A percentile compares a stretch with the other conserved stretches of the same genome.
Evolutionary conservation across 2,888 invertebrate species (phyloP).

Genomic region (Vannuccia rotundouncinata): DNA sequence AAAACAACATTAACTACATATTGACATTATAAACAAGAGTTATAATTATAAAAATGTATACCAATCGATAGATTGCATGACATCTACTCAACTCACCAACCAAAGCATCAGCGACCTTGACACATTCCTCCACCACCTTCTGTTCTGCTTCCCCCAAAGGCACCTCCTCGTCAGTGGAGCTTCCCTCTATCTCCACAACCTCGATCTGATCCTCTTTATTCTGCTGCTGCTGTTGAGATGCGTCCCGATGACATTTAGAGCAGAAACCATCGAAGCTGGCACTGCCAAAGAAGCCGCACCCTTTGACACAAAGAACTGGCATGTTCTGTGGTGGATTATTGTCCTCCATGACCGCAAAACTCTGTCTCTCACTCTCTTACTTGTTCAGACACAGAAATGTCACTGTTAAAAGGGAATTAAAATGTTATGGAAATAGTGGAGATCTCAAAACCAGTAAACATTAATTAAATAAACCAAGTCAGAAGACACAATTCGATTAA

Average conservation of each 20-base stretch:
- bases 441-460: too few relatives aligned
- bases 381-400: too few relatives aligned
- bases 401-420: too few relatives aligned
- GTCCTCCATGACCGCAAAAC: slow-evolving; percentile 33
- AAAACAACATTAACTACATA: too few relatives aligned
- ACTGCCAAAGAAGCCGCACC: slow-evolving; percentile 97
- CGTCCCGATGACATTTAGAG: slow-evolving; percentile 43
- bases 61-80: background rate
- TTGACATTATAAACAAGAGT: too few relatives aligned
- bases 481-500: too few relatives aligned
- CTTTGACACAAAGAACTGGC: slow-evolving; percentile 75
- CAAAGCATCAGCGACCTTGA: background rate
- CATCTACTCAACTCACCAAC: background rate
- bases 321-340: slow-evolving; percentile 30
- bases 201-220: slow-evolving; percentile 6
- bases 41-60: background rate
- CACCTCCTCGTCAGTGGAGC: background rate
- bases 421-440: too few relatives aligned
- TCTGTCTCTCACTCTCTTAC: too few relatives aligned
- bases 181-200: background rate
- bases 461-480: too few relatives aligned
- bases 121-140: background rate
- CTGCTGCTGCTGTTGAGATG: background rate
- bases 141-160: background rate
- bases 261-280: slow-evolving; percentile 95